phyloP scores from a whole-genome alignment of 2,888 invertebrate genomes.

The Diogma glabrata region DNA sequence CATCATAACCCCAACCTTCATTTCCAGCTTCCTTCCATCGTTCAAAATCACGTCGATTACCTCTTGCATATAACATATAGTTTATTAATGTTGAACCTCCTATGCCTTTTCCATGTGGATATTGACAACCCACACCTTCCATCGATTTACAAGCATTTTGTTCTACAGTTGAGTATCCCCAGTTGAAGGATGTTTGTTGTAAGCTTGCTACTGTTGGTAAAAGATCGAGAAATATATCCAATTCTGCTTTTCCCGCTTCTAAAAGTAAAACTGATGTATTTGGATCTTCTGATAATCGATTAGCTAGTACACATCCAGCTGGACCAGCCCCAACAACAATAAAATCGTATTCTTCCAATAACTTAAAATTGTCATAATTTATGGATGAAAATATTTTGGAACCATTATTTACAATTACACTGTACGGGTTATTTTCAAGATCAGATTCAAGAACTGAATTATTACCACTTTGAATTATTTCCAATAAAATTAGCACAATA shows the following conservation, averaged over 20 bases:
- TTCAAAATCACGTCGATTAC: conserved; percentile 61
- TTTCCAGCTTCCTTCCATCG: conserved; percentile 56
- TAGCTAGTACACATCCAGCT: conserved; percentile 48
- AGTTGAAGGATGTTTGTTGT: conserved; percentile 46
- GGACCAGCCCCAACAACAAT: conserved; percentile 77
- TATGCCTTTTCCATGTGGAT: conserved; percentile 46
- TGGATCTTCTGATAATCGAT: conserved; percentile 34
- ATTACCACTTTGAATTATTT: no score
- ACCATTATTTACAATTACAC: no score
- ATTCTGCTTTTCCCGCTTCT: conserved; percentile 41
- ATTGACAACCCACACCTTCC: conserved; percentile 31
- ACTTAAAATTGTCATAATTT: no score
- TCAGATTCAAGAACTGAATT: no score
- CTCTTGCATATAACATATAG: conserved; percentile 63
- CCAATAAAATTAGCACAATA: no score
- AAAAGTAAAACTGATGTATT: conserved; percentile 39
- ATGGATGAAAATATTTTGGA: no score
- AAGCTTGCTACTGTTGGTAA: conserved; percentile 29
- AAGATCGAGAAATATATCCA: conserved; percentile 29
- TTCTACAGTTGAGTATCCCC: conserved; percentile 63
- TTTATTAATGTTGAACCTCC: conserved; percentile 50
- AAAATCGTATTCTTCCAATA: conserved; percentile 68
- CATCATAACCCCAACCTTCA: conserved; percentile 57
- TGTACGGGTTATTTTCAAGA: no score
- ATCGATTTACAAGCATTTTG: conserved; percentile 47